Evolutionary conservation across 2,888 invertebrate species (phyloP), one percentile per base, ranked within the genome.

Genomic region (Caenorhabditis macrosperma): DNA sequence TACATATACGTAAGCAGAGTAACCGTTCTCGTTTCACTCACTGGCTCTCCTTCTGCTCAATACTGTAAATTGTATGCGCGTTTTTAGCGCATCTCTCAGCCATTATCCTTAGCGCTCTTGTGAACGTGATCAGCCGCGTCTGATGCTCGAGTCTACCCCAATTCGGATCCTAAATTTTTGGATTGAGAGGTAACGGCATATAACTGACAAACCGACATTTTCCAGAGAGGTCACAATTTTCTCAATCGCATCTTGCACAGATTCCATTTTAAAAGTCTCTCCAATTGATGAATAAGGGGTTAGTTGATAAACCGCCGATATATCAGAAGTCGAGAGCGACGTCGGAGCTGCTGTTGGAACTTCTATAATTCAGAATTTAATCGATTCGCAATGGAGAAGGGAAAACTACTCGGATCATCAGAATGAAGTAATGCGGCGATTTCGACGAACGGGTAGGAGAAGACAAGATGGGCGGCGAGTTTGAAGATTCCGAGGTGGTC

Each of bases 401-500:
- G 7, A 22, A n/a, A 17, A 54, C 28, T 38, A 74, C 74, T 54
- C 9, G 77, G 67, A 4, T 78, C 74, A 0, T 30, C 48, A 0
- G 24, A 7, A 20, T 28, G 15, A 1, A 75, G 2, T 10, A 69
- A 35, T 7, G 33, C 15, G 15, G 38, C 48, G 10, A 82, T 64
- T 6, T 82, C 68, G 0, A 17, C 9, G n/a, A 66, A 67, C 0
- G 64, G 55, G 38, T 80, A 79, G 0, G 59, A 17, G 20, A 82
- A 55, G 0, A 82, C 57, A 3, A 78, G 64, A 50, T 82, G 80
- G 10, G 75, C 61, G n/a, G 80, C 68, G 7, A 82, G 72, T 33
- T 79, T 79, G 61, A 78, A 78, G 10, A 84, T 57, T 7, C 83
- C 83, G 24, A 80, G 46, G 3, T 78, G 26, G 33, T 75, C 71